phyloP scores from a whole-genome alignment of 1,140 invertebrate genomes.

The Hypsibius dujardini region DNA sequence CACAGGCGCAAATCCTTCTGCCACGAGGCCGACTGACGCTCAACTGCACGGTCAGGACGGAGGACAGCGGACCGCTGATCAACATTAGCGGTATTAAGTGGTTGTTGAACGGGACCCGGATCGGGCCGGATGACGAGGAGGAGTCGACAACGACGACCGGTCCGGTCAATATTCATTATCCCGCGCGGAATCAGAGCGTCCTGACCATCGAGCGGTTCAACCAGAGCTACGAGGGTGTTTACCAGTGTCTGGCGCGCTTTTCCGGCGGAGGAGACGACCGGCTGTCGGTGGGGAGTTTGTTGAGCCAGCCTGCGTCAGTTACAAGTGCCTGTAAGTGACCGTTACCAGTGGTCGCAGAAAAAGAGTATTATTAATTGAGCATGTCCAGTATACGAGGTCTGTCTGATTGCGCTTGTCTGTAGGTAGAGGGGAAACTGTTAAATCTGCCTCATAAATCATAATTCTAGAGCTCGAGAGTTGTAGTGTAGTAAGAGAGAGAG shows the following conservation, averaged over 20 bases:
- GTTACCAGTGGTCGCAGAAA: not conserved
- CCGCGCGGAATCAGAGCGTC: not conserved
- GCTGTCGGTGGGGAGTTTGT: not conserved
- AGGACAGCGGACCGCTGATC: not conserved
- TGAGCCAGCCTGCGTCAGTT: not conserved
- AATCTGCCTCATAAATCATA: too few relatives aligned
- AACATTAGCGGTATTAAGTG: constrained; percentile 14
- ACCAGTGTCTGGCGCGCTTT: constrained; percentile 8
- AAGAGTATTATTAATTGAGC: too few relatives aligned
- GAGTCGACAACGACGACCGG: not conserved
- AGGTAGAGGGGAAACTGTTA: too few relatives aligned
- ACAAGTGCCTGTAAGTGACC: constrained; percentile 8
- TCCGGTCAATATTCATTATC: constrained; percentile 3
- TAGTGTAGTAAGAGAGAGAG: too few relatives aligned
- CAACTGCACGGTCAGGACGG: not conserved
- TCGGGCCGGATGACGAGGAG: not conserved
- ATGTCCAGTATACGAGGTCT: too few relatives aligned
- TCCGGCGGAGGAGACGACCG: not conserved
- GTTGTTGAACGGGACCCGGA: not conserved
- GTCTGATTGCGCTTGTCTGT: too few relatives aligned
- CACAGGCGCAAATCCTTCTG: not conserved
- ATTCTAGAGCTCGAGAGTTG: too few relatives aligned
- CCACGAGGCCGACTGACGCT: constrained; percentile 2
- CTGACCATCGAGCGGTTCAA: not conserved
- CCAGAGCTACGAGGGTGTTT: constrained; percentile 9